Base-by-base conservation (phyloP, 2,888 invertebrate genomes). In the Thecophora atra region DNA sequence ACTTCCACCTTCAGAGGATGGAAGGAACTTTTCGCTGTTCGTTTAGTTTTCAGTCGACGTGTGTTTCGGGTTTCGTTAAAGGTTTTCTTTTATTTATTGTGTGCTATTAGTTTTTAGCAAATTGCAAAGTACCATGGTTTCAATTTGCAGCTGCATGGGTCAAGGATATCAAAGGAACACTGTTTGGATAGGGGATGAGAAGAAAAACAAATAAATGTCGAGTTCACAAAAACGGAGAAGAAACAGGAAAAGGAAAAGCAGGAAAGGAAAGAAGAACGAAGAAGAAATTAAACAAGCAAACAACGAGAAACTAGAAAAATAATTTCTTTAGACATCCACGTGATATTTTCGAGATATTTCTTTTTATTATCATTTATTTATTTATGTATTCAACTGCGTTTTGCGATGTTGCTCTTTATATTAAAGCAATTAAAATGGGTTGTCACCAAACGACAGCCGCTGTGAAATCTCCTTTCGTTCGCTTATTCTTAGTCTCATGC, bases 1-100 rank as follows among this genome's bases (percentile, higher is more conserved):
- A 56, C 26, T 56, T 56, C 24, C 56, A 24, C 56, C 56, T 56
- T 56, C 56, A 56, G 26, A 26, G 26, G 56, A 26, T 56, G 24
- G 21, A 56, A 15, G 21, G 21, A 24, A 56, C 15, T 21, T 26
- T 54, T 56, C 24, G n/a, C n/a, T 54, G 21, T 19, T 21, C n/a
- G 17, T 11, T 47, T n/a, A 17, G 47, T 47, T 47, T 47, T 60
- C 4, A 30, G 28, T 5, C 3, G 4, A n/a, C 28, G 60, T 60
- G 28, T 30, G 15, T 26, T 26, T 58, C 7, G 4, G 13, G 1
- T 26, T 28, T 28, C 8, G 28, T 30, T 28, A n/a, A n/a, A n/a
- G 28, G 21, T 56, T 4, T 8, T 56, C 5, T 26, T 26, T 56
- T 5, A 15, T 8, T 24, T 11, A 13, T n/a, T 56, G 24, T 56